phyloP scores from a whole-genome alignment of 1,140 invertebrate species.

The Mercenaria mercenaria region DNA sequence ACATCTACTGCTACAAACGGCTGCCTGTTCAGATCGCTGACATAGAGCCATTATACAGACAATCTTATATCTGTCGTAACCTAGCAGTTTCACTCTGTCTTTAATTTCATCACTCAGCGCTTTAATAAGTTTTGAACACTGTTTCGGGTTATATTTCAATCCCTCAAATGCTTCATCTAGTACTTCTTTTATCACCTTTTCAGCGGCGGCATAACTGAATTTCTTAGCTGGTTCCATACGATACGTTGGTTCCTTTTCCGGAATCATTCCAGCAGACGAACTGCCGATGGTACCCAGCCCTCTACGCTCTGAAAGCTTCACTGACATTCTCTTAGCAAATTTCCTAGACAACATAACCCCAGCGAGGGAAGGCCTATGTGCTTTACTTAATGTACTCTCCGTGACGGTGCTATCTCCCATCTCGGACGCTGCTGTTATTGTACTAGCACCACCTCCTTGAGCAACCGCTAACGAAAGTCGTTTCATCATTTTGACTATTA shows the following conservation, averaged over 20 bases:
- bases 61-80: constrained; percentile 83
- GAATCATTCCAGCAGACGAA: background rate
- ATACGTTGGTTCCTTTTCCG: constrained; percentile 86
- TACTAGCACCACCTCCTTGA: background rate
- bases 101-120: constrained; percentile 81
- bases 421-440: background rate
- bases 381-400: background rate
- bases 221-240: constrained; percentile 76
- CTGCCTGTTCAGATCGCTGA: constrained; percentile 77
- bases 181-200: constrained; percentile 68
- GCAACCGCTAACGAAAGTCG: background rate
- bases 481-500: constrained; percentile 20
- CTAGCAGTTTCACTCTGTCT: constrained; percentile 76
- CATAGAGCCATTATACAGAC: constrained; percentile 78
- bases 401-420: constrained; percentile 21
- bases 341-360: constrained; percentile 13
- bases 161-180: constrained; percentile 65
- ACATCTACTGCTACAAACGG: constrained; percentile 79
- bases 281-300: constrained; percentile 11
- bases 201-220: constrained; percentile 57
- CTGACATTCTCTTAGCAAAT: constrained; percentile 38
- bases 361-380: constrained; percentile 13
- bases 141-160: constrained; percentile 66
- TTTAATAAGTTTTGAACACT: constrained; percentile 69
- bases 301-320: background rate